Evolutionary conservation across 2,888 invertebrate genomes (phyloP).

Genomic region (Agriopis marginaria): DNA sequence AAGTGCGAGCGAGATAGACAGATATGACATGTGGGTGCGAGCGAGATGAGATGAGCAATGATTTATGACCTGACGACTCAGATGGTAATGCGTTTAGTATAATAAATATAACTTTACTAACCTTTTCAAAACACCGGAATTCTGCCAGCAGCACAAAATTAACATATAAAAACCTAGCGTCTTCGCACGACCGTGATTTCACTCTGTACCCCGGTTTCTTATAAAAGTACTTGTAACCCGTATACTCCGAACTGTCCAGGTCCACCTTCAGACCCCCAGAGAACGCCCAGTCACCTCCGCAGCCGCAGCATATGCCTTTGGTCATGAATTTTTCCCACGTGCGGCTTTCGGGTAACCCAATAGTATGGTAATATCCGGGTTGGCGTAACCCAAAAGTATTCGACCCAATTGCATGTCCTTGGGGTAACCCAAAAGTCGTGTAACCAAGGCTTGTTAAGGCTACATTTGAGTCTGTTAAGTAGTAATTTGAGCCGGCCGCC

Average conservation of each 20-base stretch:
- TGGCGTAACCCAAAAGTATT: neutral
- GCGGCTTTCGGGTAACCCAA: neutral
- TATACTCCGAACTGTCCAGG: slow-evolving; percentile 79
- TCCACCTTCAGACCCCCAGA: slow-evolving; percentile 78
- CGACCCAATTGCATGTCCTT: neutral
- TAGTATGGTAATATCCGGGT: neutral
- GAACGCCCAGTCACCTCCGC: slow-evolving; percentile 80
- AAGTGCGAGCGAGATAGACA: too few species aligned
- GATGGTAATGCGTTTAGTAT: too few species aligned
- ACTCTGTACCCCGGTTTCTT: slow-evolving; percentile 74
- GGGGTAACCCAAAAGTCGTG: slow-evolving; percentile 4
- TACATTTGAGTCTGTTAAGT: slow-evolving; percentile 9
- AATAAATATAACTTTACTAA: too few species aligned
- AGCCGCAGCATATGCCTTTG: slow-evolving; percentile 77
- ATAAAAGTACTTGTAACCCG: slow-evolving; percentile 80
- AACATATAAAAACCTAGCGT: slow-evolving; percentile 88
- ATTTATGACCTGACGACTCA: too few species aligned
- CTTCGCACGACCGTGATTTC: slow-evolving; percentile 83
- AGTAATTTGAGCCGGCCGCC: slow-evolving; percentile 59
- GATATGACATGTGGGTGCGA: too few species aligned
- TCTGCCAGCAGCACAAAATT: slow-evolving; percentile 88
- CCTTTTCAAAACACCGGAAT: slow-evolving; percentile 89
- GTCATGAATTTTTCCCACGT: slow-evolving; percentile 69
- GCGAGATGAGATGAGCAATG: too few species aligned
- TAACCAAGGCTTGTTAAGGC: slow-evolving; percentile 6